Conservation (phyloP, 2,113 vertebrate species). For the Pelecanoides urinatrix region DNA sequence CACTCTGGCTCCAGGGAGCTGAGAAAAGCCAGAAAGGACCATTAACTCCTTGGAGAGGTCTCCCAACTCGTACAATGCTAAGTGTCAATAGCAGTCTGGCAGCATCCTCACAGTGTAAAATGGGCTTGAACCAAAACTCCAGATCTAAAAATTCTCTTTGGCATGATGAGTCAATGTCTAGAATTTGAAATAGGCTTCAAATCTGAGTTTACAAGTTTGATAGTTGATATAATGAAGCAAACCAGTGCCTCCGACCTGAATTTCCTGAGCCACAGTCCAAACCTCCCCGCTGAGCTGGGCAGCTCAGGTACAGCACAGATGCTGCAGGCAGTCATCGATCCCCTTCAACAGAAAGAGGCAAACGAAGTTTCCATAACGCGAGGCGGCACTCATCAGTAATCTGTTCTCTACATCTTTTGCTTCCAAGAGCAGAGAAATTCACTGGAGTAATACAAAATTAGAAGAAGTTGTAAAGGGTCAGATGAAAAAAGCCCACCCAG, state of each 20-base stretch:
- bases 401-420: neutral
- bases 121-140: neutral
- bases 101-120: neutral
- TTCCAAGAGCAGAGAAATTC: neutral
- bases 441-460: conserved; percentile 28
- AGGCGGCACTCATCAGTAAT: neutral
- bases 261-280: neutral
- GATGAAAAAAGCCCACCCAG: neutral
- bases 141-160: neutral
- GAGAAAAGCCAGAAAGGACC: neutral
- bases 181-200: neutral
- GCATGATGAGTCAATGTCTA: neutral
- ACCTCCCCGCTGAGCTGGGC: neutral
- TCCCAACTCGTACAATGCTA: neutral
- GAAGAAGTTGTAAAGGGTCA: conserved; percentile 36
- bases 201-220: neutral
- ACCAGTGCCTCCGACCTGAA: neutral
- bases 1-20: neutral
- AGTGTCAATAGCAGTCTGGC: neutral
- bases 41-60: neutral
- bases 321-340: neutral
- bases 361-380: neutral
- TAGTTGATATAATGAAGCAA: neutral
- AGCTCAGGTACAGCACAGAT: neutral
- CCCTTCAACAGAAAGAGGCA: neutral